phyloP scores from a whole-genome alignment of 2,113 vertebrate species.

The Lepus americanus region DNA sequence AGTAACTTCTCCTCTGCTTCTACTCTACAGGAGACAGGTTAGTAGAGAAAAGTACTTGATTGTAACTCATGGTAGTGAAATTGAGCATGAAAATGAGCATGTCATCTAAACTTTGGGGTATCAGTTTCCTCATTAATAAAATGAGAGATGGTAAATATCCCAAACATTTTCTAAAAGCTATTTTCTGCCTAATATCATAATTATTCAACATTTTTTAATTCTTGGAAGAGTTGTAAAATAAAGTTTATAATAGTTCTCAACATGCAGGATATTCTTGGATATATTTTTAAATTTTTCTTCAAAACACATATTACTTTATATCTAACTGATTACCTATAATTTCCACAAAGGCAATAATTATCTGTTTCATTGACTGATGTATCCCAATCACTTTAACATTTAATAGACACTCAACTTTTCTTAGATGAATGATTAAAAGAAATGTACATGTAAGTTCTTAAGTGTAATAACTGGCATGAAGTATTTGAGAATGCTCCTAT shows the following conservation, averaged over 20 bases:
- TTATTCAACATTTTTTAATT: neutral
- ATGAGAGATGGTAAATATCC: neutral
- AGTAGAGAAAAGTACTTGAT: neutral
- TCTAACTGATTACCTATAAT: neutral
- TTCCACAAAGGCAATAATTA: neutral
- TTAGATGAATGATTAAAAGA: slow-evolving; percentile 18
- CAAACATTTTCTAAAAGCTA: neutral
- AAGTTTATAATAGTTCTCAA: neutral
- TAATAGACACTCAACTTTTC: neutral
- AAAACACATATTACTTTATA: neutral
- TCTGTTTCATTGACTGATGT: neutral
- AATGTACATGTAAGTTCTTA: neutral
- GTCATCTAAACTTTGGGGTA: neutral
- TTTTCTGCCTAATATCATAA: neutral
- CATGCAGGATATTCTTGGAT: neutral
- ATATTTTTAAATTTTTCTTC: neutral
- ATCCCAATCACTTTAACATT: neutral
- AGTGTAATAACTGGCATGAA: neutral
- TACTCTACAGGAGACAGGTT: neutral
- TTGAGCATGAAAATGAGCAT: neutral
- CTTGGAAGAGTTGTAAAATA: neutral
- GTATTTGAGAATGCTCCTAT: neutral
- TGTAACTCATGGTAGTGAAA: neutral
- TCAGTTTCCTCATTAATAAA: slow-evolving; percentile 17
- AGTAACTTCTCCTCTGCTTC: neutral